A percentile compares a stretch with the other conserved stretches of the same genome.
These are phyloP conservation scores for Fabriciana adippe DNA, from an alignment of 2,888 invertebrate genomes.

Conservation along the genomic window DNA sequence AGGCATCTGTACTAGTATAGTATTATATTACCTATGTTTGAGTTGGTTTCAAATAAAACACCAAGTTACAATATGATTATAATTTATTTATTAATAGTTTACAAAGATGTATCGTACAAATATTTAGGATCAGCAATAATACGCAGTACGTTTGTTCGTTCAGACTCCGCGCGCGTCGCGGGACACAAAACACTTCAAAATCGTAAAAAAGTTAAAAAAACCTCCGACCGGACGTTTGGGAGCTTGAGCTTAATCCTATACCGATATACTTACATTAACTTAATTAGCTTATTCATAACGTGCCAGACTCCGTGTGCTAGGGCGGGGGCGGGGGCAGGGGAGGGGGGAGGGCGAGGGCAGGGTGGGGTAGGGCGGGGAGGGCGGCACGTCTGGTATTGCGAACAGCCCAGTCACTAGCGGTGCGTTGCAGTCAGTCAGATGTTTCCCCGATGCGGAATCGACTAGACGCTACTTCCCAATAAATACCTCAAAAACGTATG, in stretches of 20 bases:
- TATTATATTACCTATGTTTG: background rate
- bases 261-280: constrained; percentile 65
- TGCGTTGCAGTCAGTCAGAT: constrained; percentile 21
- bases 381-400: constrained; percentile 10
- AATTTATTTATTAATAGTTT: constrained; percentile 82
- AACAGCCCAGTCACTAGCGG: constrained; percentile 17
- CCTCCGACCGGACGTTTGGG: constrained; percentile 64
- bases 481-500: constrained; percentile 51
- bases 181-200: constrained; percentile 42
- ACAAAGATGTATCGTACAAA: constrained; percentile 81
- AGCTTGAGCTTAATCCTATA: constrained; percentile 53
- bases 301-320: constrained; percentile 60
- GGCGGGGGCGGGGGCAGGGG: background rate
- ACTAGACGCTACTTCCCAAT: constrained; percentile 75
- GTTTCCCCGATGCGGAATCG: constrained; percentile 73
- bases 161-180: constrained; percentile 50
- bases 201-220: constrained; percentile 51
- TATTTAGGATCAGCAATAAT: constrained; percentile 62
- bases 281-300: constrained; percentile 61
- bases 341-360: constrained; percentile 3
- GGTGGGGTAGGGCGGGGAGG: constrained; percentile 6
- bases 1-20: too few species aligned
- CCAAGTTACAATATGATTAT: constrained; percentile 75
- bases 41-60: constrained; percentile 55
- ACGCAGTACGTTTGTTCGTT: constrained; percentile 54